A percentile compares a stretch with the other conserved stretches of the same genome.
Conservation (phyloP, 2,113 vertebrate species). For the Chaenocephalus aceratus region DNA sequence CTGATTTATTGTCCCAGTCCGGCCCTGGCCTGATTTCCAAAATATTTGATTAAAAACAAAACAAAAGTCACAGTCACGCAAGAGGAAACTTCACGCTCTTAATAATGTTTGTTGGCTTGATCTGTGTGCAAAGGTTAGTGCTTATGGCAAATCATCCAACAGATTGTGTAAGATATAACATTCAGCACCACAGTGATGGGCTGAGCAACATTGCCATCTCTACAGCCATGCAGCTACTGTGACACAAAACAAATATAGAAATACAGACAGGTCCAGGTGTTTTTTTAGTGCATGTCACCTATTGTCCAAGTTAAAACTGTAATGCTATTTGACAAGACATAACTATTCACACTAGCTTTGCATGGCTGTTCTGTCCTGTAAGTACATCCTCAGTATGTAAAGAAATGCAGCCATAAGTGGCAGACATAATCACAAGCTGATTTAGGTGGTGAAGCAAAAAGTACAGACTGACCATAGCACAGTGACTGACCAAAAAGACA, state of each 20-base stretch:
- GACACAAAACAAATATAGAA: neutral
- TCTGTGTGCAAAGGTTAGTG: neutral
- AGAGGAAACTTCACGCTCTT: neutral
- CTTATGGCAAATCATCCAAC: neutral
- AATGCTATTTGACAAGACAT: neutral
- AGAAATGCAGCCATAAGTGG: neutral
- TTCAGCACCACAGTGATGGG: neutral
- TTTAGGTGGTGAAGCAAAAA: constrained; percentile 13
- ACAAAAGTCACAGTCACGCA: too few relatives aligned
- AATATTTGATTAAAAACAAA: too few relatives aligned
- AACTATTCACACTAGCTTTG: neutral
- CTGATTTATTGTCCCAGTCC: too few relatives aligned
- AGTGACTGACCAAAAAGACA: constrained; percentile 9
- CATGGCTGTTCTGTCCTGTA: neutral
- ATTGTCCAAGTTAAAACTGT: neutral
- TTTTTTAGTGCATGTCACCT: too few relatives aligned
- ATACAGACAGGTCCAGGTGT: neutral
- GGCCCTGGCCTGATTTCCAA: too few relatives aligned
- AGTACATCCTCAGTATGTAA: constrained; percentile 14
- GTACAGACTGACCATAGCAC: neutral
- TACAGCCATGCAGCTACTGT: neutral
- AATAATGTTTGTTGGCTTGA: neutral
- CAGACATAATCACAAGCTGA: constrained; percentile 1
- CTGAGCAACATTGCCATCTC: neutral
- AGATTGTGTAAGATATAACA: neutral